These are phyloP conservation scores for Dipodomys stephensi DNA, from an alignment of 2,113 vertebrate species.

Conservation along the genomic window DNA sequence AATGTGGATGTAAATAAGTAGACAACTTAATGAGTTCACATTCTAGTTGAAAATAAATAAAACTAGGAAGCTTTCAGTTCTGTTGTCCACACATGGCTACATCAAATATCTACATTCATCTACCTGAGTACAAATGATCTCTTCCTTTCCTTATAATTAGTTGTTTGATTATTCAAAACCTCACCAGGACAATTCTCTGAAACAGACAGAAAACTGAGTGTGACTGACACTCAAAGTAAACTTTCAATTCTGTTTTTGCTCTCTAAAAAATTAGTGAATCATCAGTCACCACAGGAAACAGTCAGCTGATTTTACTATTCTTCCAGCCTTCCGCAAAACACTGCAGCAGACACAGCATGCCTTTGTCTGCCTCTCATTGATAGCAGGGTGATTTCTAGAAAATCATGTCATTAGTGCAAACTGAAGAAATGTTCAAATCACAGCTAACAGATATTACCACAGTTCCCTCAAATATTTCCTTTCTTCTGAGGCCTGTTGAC, in stretches of 20 bases:
- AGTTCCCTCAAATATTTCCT: conserved; percentile 45
- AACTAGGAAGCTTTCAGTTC: neutral
- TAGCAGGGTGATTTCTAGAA: conserved; percentile 38
- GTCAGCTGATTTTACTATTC: neutral
- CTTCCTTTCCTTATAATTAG: neutral
- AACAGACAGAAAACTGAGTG: neutral
- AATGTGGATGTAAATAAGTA: neutral
- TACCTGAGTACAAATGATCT: neutral
- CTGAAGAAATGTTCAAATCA: conserved; percentile 49
- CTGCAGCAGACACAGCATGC: neutral
- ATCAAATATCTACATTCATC: neutral
- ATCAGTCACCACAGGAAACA: neutral
- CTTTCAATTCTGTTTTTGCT: neutral
- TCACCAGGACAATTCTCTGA: neutral
- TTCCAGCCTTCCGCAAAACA: neutral
- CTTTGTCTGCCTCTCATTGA: neutral
- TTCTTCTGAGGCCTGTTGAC: conserved; percentile 43
- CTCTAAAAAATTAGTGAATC: neutral
- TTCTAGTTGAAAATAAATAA: conserved; percentile 18
- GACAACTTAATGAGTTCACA: neutral
- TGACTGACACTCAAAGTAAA: conserved; percentile 1
- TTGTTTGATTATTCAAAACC: conserved; percentile 14
- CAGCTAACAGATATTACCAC: conserved; percentile 48
- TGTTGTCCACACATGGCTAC: neutral
- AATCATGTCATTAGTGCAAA: conserved; percentile 4